These are phyloP conservation scores for Apaloderma vittatum DNA, from an alignment of 2,113 vertebrate species.

Conservation along the genomic window DNA sequence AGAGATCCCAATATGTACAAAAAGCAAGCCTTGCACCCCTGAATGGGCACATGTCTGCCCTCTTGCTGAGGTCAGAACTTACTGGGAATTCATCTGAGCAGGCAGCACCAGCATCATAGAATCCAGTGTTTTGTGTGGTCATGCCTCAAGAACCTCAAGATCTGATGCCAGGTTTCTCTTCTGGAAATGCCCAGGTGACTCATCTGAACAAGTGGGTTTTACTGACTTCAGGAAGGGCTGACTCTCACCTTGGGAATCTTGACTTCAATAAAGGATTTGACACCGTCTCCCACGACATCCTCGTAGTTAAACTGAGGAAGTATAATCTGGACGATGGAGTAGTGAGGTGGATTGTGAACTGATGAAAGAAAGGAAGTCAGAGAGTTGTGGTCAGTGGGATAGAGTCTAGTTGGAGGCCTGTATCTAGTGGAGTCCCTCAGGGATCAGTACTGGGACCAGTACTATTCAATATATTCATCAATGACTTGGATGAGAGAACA, in stretches of 20 bases:
- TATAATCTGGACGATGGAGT: too few relatives aligned
- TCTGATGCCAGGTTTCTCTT: neutral
- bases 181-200: neutral
- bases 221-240: neutral
- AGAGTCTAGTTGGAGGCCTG: too few relatives aligned
- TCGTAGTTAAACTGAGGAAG: too few relatives aligned
- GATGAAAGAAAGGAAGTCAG: too few relatives aligned
- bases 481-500: too few relatives aligned
- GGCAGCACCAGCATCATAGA: neutral
- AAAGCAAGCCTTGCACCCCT: neutral
- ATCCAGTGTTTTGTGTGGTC: neutral
- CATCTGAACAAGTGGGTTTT: neutral
- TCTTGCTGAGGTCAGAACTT: neutral
- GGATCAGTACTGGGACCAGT: too few relatives aligned
- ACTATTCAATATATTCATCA: too few relatives aligned
- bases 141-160: neutral
- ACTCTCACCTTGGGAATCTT: neutral
- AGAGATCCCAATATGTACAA: neutral
- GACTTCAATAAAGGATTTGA: too few relatives aligned
- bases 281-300: too few relatives aligned
- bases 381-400: too few relatives aligned
- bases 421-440: too few relatives aligned
- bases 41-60: neutral
- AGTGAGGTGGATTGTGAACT: too few relatives aligned
- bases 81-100: neutral